Evolutionary conservation across 2,113 vertebrate genomes (phyloP).

Genomic region (Tyto alba): DNA sequence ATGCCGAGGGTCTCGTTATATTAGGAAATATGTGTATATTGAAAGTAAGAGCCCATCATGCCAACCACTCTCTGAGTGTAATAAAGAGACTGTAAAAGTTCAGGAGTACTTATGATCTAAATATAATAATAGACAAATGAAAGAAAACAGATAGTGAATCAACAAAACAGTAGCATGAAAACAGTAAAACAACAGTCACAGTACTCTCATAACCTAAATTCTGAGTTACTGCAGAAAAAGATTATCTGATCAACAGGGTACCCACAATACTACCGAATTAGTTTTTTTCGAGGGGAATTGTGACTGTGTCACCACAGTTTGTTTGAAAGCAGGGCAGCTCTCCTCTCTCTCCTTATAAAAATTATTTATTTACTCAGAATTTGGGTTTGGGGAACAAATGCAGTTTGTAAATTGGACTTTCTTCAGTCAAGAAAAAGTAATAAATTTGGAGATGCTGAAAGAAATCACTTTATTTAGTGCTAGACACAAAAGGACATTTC

Average conservation of each 20-base stretch:
- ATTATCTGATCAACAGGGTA: not conserved
- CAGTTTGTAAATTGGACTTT: not conserved
- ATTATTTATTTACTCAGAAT: slow-evolving; percentile 13
- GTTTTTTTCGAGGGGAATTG: not conserved
- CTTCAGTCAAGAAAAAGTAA: not conserved
- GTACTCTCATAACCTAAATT: not conserved
- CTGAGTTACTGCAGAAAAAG: not conserved
- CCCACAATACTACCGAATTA: not conserved
- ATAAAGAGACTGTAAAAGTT: not conserved
- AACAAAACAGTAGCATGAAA: not conserved
- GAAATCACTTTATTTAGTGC: not conserved
- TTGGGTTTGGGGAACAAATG: not conserved
- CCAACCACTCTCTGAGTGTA: not conserved
- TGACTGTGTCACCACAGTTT: not conserved
- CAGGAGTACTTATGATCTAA: not conserved
- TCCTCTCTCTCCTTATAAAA: not conserved
- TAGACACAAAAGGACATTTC: not conserved
- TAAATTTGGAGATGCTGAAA: slow-evolving; percentile 25
- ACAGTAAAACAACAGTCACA: not conserved
- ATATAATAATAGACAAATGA: not conserved
- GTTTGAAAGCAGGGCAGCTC: not conserved
- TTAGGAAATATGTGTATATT: not conserved
- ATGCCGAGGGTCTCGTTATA: not conserved
- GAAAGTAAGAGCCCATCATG: not conserved
- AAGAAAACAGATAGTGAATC: not conserved